Base-by-base conservation (phyloP, 2,888 invertebrate genomes). In the Heliconius charithonia region DNA sequence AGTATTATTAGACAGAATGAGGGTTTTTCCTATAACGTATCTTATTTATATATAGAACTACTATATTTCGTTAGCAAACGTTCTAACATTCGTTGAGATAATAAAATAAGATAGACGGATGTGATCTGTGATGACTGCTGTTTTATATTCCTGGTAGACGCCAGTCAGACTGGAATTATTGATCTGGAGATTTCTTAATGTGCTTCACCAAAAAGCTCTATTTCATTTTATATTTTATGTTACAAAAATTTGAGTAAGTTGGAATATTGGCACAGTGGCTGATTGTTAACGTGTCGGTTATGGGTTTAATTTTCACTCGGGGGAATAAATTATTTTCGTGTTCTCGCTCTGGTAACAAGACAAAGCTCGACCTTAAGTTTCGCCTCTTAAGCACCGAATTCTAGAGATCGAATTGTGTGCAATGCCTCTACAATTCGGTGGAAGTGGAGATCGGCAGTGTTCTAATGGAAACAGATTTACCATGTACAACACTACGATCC, bases 71-170 rank as follows among this genome's bases (percentile, higher is more conserved):
- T 78, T 69, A 74, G 67, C 45, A 67, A 74, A 74, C 74, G 62
- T 7, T 78, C 69, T 78, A 74, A 78, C 78, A 74, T 62, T 78
- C 78, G 74, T 27, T 37, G 45, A 62, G 78, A 69, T 78, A 78
- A 74, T 78, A 78, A 78, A 78, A 78, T 74, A 74, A 45, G 78
- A 69, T 69, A 37, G 73, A 73, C 59, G 73, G 56, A 67, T 72
- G 45, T 69, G 74, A 59, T 72, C 65, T 73, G 59, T 73, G 78
- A 74, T 74, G 73, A 77, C 37, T 67, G n/a, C 22, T 62, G 74
- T 78, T 74, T 78, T 78, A 74, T 78, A 69, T 78, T 78, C 74
- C 62, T 45, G 78, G 62, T 45, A 67, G 62, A 78, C 69, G 62
- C 74, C 69, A 45, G 73, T 67, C 67, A 59, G 69, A 65, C 63